Percentiles rank a stretch among this genome's conserved stretches.
Evolutionary conservation across 2,888 invertebrate genomes (phyloP).

Genomic region (Plemyria rubiginata): DNA sequence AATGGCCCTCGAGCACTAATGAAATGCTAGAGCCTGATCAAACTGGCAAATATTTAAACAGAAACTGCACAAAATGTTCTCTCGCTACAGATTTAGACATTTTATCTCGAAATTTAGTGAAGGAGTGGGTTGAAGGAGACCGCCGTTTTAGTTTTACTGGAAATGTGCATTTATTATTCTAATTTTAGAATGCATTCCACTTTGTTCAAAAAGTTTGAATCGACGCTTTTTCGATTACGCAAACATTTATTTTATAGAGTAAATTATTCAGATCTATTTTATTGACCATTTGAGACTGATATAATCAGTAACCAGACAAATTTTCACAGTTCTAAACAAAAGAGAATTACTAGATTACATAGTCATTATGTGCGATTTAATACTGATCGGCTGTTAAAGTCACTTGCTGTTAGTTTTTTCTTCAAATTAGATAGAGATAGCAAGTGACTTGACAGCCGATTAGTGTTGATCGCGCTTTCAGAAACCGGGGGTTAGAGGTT

Average conservation of each 20-base stretch:
- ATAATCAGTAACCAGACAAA: too few species aligned
- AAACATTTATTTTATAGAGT: not conserved
- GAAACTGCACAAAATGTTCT: slow-evolving; percentile 7
- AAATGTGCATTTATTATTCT: slow-evolving; percentile 5
- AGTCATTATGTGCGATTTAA: too few species aligned
- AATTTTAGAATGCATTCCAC: not conserved
- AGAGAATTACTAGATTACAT: too few species aligned
- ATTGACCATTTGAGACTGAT: too few species aligned
- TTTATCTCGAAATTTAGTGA: not conserved
- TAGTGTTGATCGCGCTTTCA: too few species aligned
- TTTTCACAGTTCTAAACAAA: too few species aligned
- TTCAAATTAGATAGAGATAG: too few species aligned
- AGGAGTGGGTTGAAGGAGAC: slow-evolving; percentile 4
- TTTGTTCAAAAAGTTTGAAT: slow-evolving; percentile 1
- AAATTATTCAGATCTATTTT: too few species aligned
- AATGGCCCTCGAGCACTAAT: slow-evolving; percentile 18
- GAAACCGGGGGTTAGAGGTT: too few species aligned
- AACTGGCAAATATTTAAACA: slow-evolving; percentile 16
- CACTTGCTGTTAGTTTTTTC: too few species aligned
- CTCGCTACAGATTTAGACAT: slow-evolving; percentile 1
- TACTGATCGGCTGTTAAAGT: too few species aligned
- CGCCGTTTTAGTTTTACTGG: not conserved
- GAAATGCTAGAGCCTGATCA: slow-evolving; percentile 16
- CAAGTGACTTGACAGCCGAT: too few species aligned
- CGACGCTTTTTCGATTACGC: not conserved